A percentile compares a stretch with the other conserved stretches of the same genome.
Evolutionary conservation across 2,113 vertebrate species (phyloP).

Genomic region (Columbina picui): DNA sequence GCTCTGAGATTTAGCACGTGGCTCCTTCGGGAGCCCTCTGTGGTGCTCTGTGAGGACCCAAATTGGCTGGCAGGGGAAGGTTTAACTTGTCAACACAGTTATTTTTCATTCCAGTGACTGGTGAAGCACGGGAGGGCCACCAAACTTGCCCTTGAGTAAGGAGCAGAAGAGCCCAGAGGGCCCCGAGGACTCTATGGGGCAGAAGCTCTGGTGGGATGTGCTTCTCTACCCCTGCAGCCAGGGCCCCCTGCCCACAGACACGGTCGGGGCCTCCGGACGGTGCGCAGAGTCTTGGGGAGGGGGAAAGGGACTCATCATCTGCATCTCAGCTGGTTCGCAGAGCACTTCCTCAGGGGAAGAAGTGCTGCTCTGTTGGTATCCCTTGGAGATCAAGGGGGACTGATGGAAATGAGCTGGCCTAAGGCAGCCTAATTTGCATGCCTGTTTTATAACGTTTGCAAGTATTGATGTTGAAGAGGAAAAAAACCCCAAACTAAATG

Average conservation of each 20-base stretch:
- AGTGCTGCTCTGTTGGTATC: conserved; percentile 41
- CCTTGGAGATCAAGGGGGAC: conserved; percentile 34
- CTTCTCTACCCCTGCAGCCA: background rate
- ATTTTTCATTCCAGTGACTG: background rate
- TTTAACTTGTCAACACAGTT: background rate
- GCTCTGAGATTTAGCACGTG: background rate
- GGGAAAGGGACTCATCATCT: background rate
- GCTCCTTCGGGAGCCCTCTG: background rate
- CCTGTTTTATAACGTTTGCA: background rate
- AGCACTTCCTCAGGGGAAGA: conserved; percentile 44
- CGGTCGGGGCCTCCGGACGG: background rate
- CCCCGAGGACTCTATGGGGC: background rate
- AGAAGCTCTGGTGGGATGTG: background rate
- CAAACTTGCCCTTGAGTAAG: background rate
- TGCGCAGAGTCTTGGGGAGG: background rate
- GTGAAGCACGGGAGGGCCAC: background rate
- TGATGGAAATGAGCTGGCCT: conserved; percentile 46
- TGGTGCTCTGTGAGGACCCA: background rate
- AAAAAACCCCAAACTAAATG: background rate
- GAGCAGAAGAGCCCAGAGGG: background rate
- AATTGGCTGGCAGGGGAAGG: background rate
- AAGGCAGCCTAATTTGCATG: conserved; percentile 43
- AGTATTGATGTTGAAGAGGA: background rate
- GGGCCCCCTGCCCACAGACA: background rate
- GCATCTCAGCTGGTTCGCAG: conserved; percentile 48